Evolutionary conservation across 2,888 invertebrate species (phyloP).

Genomic region (Ceriagrion tenellum): DNA sequence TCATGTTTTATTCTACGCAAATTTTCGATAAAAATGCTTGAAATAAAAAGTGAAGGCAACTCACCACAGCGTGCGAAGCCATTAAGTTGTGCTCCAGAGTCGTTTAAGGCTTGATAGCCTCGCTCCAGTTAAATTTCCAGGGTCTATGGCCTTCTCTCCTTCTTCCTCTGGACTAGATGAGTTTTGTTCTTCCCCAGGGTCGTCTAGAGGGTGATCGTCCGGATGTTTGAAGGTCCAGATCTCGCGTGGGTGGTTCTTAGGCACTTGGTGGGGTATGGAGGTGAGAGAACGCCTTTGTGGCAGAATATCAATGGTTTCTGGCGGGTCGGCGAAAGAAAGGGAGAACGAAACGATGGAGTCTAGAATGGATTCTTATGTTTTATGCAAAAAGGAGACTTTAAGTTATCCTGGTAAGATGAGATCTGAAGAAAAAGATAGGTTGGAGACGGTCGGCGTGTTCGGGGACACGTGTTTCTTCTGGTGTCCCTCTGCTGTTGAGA

Average conservation of each 20-base stretch:
- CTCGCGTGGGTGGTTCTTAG: background rate
- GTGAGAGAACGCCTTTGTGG: background rate
- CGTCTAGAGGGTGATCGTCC: background rate
- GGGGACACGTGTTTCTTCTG: background rate
- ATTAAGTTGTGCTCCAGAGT: constrained; percentile 32
- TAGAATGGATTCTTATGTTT: background rate
- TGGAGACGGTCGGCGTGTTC: background rate
- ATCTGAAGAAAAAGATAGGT: background rate
- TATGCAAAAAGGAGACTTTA: background rate
- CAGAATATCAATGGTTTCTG: background rate
- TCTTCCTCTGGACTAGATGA: background rate
- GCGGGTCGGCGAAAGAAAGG: background rate
- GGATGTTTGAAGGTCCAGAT: background rate
- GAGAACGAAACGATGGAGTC: background rate
- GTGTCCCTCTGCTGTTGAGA: background rate
- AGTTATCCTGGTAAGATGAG: background rate
- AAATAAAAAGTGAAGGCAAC: background rate
- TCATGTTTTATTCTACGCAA: background rate
- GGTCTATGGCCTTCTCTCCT: background rate
- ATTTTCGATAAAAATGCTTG: background rate
- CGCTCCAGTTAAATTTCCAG: background rate
- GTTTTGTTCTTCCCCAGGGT: background rate
- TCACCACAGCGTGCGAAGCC: constrained; percentile 39
- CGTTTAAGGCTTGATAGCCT: background rate
- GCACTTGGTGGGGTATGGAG: too few species aligned